Evolutionary conservation across 64 coral and sea anemone genomes (phyloP).

Genomic region (Montipora sp.): DNA sequence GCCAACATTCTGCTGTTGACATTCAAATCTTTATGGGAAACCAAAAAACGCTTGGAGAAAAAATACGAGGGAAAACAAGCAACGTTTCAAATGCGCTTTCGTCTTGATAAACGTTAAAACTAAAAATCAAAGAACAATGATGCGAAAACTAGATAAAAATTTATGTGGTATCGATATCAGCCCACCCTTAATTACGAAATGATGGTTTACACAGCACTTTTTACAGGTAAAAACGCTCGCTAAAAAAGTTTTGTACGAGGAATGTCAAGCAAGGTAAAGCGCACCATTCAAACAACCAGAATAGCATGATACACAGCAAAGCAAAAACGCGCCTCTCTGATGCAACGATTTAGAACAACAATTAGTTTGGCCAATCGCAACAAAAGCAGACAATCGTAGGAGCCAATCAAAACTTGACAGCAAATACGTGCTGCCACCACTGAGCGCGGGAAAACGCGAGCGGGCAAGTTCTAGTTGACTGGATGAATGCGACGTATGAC

Average conservation of each 20-base stretch:
- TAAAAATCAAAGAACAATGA: background rate
- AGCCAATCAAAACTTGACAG: too few species aligned
- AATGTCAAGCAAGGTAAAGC: too few species aligned
- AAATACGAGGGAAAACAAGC: background rate
- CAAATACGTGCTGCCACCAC: too few species aligned
- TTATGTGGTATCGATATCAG: background rate
- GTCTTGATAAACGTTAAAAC: background rate
- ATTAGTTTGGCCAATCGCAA: too few species aligned
- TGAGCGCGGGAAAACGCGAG: too few species aligned
- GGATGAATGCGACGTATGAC: too few species aligned
- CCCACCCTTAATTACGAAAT: background rate
- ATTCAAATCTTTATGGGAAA: background rate
- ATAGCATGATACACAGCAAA: background rate
- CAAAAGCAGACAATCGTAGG: too few species aligned
- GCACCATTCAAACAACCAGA: background rate
- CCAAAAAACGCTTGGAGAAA: background rate
- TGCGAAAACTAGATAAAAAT: too few species aligned
- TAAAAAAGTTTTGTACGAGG: too few species aligned
- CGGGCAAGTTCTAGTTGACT: too few species aligned
- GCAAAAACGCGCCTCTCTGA: background rate
- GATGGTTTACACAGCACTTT: background rate
- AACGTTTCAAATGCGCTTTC: background rate
- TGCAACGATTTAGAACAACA: too few species aligned
- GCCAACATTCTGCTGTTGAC: background rate
- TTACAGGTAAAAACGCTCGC: too few species aligned